Percentiles rank a stretch among this genome's conserved stretches.
These are phyloP conservation scores for Argyrosomus japonicus DNA, from an alignment of 2,113 vertebrate species.

Conservation along the genomic window DNA sequence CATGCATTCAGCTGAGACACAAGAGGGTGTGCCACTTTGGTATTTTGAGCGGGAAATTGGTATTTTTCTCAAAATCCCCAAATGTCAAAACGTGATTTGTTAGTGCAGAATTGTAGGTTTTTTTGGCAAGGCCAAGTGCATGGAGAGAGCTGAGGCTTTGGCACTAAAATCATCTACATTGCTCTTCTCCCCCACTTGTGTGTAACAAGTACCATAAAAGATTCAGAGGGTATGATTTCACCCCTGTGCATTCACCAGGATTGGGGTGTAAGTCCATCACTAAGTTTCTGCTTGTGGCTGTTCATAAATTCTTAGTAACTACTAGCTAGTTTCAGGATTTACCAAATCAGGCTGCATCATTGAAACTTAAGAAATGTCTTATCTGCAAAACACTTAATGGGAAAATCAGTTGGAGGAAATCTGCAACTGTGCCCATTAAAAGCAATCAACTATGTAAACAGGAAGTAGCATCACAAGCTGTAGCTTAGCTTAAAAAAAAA, in stretches of 20 bases:
- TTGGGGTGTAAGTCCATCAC: neutral
- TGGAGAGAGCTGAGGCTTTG: constrained; percentile 53
- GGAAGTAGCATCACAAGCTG: neutral
- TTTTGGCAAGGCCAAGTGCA: constrained; percentile 16
- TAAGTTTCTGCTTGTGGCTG: neutral
- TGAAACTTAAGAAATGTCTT: neutral
- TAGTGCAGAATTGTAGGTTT: constrained; percentile 43
- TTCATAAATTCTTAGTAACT: neutral
- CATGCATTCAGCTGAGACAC: constrained; percentile 41
- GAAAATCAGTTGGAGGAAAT: neutral
- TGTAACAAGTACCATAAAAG: constrained; percentile 8
- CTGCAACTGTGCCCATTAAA: neutral
- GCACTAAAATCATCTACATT: constrained; percentile 31
- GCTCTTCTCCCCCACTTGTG: constrained; percentile 18
- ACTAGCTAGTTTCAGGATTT: neutral
- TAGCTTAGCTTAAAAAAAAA: neutral
- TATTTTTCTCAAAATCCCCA: constrained; percentile 52
- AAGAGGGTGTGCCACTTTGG: constrained; percentile 49
- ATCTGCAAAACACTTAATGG: too few relatives aligned
- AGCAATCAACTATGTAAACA: neutral
- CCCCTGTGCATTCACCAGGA: constrained; percentile 11
- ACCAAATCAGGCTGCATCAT: neutral
- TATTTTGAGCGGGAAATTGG: constrained; percentile 50
- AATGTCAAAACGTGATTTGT: constrained; percentile 65
- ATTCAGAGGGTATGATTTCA: constrained; percentile 16